Conservation (phyloP, 2,797 vertebrate genomes). For the Sebastes melanostomus region DNA sequence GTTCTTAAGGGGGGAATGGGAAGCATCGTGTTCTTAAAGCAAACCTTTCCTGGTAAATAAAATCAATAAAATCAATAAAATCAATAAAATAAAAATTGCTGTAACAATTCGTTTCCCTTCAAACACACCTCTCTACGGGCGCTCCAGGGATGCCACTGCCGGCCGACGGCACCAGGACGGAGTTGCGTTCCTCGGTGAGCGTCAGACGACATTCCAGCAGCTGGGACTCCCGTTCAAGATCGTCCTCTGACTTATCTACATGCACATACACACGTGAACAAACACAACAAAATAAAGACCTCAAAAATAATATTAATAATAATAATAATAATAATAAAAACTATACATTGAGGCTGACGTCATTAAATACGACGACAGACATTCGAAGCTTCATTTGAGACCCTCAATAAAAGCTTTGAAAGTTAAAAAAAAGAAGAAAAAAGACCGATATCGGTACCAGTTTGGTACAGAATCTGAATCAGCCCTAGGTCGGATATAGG, state of each 20-base stretch:
- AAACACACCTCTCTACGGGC: conserved; percentile 89
- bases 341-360: not conserved
- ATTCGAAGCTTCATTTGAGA: too few species aligned
- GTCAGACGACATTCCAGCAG: conserved; percentile 94
- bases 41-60: not conserved
- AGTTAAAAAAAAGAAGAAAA: too few species aligned
- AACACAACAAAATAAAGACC: not conserved
- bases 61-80: not conserved
- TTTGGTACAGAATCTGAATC: too few species aligned
- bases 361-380: too few species aligned
- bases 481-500: too few species aligned
- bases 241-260: conserved; percentile 94
- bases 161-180: conserved; percentile 93
- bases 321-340: not conserved
- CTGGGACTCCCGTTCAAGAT: conserved; percentile 91
- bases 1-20: not conserved
- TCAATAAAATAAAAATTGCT: not conserved
- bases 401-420: too few species aligned
- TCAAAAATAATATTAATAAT: not conserved
- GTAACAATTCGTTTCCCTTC: not conserved
- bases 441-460: too few species aligned
- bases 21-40: not conserved
- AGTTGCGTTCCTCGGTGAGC: conserved; percentile 94
- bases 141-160: conserved; percentile 97
- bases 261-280: not conserved